Evolutionary conservation across 92 coral and sea anemone species (phyloP).

Genomic region (Epizoanthus scotinus): DNA sequence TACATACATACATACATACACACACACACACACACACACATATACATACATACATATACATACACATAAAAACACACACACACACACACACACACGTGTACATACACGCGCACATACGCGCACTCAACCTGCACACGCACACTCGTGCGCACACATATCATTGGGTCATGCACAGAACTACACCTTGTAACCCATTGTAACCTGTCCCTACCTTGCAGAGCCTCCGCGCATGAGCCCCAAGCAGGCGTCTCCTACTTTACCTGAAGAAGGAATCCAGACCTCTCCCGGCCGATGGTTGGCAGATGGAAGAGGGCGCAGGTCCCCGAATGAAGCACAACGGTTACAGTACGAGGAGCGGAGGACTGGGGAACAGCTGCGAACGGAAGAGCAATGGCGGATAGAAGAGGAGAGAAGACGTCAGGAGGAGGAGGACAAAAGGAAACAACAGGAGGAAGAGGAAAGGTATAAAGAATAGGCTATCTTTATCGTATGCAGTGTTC

Average conservation of each 20-base stretch:
- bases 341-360: slow-evolving; percentile 23
- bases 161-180: no score
- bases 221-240: slow-evolving; percentile 50
- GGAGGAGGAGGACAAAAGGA: slow-evolving; percentile 59
- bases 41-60: no score
- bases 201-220: slow-evolving; percentile 43
- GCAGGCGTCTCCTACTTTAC: slow-evolving; percentile 75
- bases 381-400: slow-evolving; percentile 53
- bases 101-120: no score
- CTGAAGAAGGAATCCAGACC: slow-evolving; percentile 76
- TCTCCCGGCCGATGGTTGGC: slow-evolving; percentile 72
- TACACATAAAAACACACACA: no score
- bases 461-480: not conserved
- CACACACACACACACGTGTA: no score
- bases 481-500: no score
- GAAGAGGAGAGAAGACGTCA: slow-evolving; percentile 60
- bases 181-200: not conserved
- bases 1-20: no score
- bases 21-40: no score
- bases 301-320: slow-evolving; percentile 42
- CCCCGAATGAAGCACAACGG: slow-evolving; percentile 28
- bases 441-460: slow-evolving; percentile 44
- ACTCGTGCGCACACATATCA: no score
- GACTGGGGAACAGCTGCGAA: slow-evolving; percentile 49
- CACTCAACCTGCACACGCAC: no score